These are phyloP conservation scores for Serilophus lunatus DNA, from an alignment of 2,113 vertebrate species.

Conservation along the genomic window DNA sequence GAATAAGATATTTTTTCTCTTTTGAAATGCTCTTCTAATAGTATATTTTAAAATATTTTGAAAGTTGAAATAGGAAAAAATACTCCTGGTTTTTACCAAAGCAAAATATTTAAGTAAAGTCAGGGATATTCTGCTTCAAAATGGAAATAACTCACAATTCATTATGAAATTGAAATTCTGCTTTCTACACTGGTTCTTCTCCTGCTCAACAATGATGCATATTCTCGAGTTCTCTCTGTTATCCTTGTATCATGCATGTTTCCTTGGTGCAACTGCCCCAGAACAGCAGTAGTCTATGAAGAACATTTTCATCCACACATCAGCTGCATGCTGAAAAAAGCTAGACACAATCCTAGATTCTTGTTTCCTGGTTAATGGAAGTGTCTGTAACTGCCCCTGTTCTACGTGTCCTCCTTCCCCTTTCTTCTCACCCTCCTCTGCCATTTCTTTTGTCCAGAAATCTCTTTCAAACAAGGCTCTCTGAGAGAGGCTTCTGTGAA, in stretches of 20 bases:
- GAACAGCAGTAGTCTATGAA: background rate
- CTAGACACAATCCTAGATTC: background rate
- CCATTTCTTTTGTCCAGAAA: background rate
- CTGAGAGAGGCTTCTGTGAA: background rate
- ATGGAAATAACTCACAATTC: background rate
- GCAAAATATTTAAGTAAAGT: background rate
- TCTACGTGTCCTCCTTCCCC: background rate
- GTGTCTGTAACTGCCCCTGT: background rate
- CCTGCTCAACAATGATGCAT: background rate
- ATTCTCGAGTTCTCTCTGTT: background rate
- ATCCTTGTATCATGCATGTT: background rate
- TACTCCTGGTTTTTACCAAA: background rate
- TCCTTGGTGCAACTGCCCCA: background rate
- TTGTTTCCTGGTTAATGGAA: background rate
- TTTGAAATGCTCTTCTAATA: background rate
- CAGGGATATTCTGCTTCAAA: background rate
- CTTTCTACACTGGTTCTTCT: background rate
- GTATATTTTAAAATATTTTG: background rate
- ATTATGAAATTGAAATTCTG: background rate
- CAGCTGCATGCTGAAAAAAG: background rate
- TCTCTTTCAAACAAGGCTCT: background rate
- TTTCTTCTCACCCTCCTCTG: conserved; percentile 1
- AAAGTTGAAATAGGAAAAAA: background rate
- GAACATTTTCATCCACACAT: background rate
- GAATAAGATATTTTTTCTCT: background rate